phyloP scores from a whole-genome alignment of 2,113 vertebrate genomes.

The Carassius auratus region DNA sequence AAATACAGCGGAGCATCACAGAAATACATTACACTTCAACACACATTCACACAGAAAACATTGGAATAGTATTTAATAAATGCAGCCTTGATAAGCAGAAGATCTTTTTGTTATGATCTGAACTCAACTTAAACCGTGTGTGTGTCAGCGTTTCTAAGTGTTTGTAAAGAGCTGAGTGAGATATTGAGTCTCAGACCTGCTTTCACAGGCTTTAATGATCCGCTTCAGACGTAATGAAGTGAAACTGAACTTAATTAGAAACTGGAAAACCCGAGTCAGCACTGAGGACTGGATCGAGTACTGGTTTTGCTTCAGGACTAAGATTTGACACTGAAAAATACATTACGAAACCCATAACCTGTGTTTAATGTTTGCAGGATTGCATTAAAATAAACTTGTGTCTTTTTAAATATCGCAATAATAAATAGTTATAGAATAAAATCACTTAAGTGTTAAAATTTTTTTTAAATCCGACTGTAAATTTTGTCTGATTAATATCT shows the following conservation, averaged over 20 bases:
- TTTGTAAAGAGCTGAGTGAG: conserved; percentile 1
- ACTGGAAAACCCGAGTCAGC: neutral
- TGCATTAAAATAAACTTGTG: no score
- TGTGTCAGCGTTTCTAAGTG: neutral
- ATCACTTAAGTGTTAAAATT: no score
- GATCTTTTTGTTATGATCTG: neutral
- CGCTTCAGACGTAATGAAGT: neutral
- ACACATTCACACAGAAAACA: no score
- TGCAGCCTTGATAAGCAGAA: no score
- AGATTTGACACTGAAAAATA: neutral
- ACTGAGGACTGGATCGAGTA: neutral
- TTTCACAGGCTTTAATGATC: conserved; percentile 9
- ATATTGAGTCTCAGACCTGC: conserved; percentile 7
- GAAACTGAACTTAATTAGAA: neutral
- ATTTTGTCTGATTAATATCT: no score
- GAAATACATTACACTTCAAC: no score
- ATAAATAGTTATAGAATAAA: no score
- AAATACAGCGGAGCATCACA: no score
- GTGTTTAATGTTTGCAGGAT: no score
- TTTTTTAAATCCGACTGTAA: no score
- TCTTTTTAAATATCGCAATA: no score
- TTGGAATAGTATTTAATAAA: no score
- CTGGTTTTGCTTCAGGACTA: neutral
- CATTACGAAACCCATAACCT: neutral
- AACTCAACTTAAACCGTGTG: neutral